A percentile compares a stretch with the other conserved stretches of the same genome.
phyloP scores from a whole-genome alignment of 2,113 vertebrate genomes.

The Brienomyrus longianalis region DNA sequence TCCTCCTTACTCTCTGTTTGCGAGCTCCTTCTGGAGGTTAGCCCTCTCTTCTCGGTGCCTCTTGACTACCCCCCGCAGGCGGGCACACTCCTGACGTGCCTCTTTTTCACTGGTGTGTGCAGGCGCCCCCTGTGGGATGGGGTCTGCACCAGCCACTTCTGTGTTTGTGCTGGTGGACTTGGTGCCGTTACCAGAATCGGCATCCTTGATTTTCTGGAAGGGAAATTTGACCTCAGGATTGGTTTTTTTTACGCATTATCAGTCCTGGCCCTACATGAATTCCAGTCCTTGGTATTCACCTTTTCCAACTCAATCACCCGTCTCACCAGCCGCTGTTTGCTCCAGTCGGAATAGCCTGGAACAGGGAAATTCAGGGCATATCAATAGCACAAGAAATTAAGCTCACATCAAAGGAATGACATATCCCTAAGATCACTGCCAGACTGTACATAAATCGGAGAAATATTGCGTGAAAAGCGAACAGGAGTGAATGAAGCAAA shows the following conservation, averaged over 20 bases:
- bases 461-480: not conserved
- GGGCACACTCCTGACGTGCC: slow-evolving; percentile 40
- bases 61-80: slow-evolving; percentile 48
- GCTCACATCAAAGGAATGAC: not conserved
- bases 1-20: slow-evolving; percentile 66
- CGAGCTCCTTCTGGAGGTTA: slow-evolving; percentile 57
- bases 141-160: not conserved
- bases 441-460: not conserved
- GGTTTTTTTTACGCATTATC: not conserved
- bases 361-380: not conserved
- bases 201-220: slow-evolving; percentile 25
- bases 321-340: slow-evolving; percentile 75
- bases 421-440: not conserved
- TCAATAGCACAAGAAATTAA: not conserved
- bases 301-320: slow-evolving; percentile 73
- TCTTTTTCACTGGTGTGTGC: slow-evolving; percentile 17
- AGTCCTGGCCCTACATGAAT: not conserved
- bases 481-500: slow-evolving; percentile 29
- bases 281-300: slow-evolving; percentile 53
- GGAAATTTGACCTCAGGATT: not conserved
- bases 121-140: slow-evolving; percentile 7
- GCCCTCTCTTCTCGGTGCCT: slow-evolving; percentile 58
- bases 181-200: slow-evolving; percentile 31
- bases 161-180: not conserved
- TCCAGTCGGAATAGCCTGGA: slow-evolving; percentile 77